These are phyloP conservation scores for Hoplostethus atlanticus DNA, from an alignment of 2,797 vertebrate genomes.

Conservation along the genomic window DNA sequence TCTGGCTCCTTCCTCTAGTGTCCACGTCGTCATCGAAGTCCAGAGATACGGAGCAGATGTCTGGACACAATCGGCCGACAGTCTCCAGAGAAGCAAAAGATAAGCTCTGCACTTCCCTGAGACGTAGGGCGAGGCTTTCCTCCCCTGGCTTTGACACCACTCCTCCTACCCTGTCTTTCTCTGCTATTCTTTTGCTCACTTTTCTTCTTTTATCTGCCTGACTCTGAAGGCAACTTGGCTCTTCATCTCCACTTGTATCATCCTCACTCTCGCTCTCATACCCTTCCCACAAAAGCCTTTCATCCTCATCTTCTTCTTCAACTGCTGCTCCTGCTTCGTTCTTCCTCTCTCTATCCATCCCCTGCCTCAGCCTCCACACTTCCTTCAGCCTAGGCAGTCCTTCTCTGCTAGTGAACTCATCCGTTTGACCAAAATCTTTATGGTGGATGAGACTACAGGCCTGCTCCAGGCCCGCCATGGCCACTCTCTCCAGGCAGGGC, in stretches of 20 bases:
- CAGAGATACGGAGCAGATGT: constrained; percentile 64
- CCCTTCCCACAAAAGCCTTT: constrained; percentile 16
- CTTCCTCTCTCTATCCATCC: background rate
- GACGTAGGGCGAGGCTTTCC: constrained; percentile 49
- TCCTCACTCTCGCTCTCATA: constrained; percentile 51
- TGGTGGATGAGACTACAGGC: constrained; percentile 79
- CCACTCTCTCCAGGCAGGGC: constrained; percentile 79
- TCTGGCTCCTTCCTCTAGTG: constrained; percentile 6
- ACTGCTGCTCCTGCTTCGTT: background rate
- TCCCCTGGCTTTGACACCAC: constrained; percentile 18
- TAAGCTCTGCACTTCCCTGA: constrained; percentile 77
- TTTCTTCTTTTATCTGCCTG: background rate
- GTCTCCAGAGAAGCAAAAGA: constrained; percentile 69
- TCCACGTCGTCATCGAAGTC: constrained; percentile 49
- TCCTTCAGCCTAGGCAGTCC: constrained; percentile 78
- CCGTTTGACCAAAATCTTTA: constrained; percentile 30
- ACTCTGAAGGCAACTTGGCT: constrained; percentile 5
- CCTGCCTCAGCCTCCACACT: constrained; percentile 59
- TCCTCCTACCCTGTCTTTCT: background rate
- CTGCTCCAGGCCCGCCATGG: constrained; percentile 63
- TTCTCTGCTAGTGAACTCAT: constrained; percentile 55
- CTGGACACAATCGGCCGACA: constrained; percentile 76
- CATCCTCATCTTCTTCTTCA: constrained; percentile 35
- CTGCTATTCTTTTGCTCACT: too few relatives aligned
- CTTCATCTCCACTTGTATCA: constrained; percentile 31